A percentile compares a stretch with the other conserved stretches of the same genome.
phyloP scores from a whole-genome alignment of 2,888 invertebrate genomes.

The Thyatira batis region DNA sequence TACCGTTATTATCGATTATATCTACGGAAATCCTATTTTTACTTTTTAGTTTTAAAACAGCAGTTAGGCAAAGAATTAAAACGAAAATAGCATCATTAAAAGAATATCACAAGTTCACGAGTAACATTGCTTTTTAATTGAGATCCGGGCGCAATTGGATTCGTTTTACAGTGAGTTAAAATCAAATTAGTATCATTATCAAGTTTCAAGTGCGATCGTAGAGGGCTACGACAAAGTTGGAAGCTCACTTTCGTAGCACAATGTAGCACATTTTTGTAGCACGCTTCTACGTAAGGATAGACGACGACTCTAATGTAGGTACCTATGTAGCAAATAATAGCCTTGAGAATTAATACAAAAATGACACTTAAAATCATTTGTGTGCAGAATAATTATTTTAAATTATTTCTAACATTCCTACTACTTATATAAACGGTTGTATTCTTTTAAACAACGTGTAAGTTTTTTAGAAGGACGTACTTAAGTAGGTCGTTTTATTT shows the following conservation, averaged over 20 bases:
- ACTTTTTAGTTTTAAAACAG: not conserved
- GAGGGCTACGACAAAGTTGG: constrained; percentile 9
- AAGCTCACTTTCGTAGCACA: constrained; percentile 1
- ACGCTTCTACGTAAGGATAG: not conserved
- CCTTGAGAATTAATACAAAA: too few relatives aligned
- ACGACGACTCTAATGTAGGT: too few relatives aligned
- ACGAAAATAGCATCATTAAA: constrained; percentile 22
- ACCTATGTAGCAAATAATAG: too few relatives aligned
- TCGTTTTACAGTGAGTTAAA: constrained; percentile 57
- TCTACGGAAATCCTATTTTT: too few relatives aligned
- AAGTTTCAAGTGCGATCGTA: constrained; percentile 23
- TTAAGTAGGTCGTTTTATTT: not conserved
- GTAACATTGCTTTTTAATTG: constrained; percentile 55
- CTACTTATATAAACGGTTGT: too few relatives aligned
- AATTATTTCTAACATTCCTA: too few relatives aligned
- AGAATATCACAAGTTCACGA: constrained; percentile 24
- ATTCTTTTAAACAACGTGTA: too few relatives aligned
- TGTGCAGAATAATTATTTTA: too few relatives aligned
- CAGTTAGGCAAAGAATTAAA: not conserved
- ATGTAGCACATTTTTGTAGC: not conserved
- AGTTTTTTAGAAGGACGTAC: too few relatives aligned
- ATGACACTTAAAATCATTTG: too few relatives aligned
- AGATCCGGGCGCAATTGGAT: constrained; percentile 55
- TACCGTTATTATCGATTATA: too few relatives aligned
- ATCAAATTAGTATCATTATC: constrained; percentile 68